Evolutionary conservation across 1,140 invertebrate species (phyloP).

Genomic region (Hycleus cichorii): DNA sequence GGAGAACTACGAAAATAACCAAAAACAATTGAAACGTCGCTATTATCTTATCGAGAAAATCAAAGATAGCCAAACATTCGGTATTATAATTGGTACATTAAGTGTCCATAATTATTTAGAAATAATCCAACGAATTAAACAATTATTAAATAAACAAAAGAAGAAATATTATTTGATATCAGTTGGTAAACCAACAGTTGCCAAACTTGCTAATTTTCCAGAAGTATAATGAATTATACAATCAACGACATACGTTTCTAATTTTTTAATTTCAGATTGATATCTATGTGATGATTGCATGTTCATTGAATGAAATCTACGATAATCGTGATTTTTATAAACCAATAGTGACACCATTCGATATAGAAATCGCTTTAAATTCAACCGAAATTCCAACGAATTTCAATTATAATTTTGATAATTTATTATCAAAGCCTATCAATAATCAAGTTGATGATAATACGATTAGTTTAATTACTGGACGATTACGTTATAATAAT

Average conservation of each 20-base stretch:
- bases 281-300: conserved; percentile 83
- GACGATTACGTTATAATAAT: conserved; percentile 48
- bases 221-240: conserved; percentile 50
- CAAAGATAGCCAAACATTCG: conserved; percentile 79
- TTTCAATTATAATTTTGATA: conserved; percentile 44
- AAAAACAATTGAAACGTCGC: conserved; percentile 64
- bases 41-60: conserved; percentile 80
- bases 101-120: conserved; percentile 72
- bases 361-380: conserved; percentile 85
- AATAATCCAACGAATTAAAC: conserved; percentile 68
- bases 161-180: conserved; percentile 88
- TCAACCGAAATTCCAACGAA: conserved; percentile 30
- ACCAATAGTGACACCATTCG: conserved; percentile 86
- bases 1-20: conserved; percentile 42
- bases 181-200: conserved; percentile 85
- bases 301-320: conserved; percentile 79
- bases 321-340: conserved; percentile 81
- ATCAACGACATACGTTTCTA: not conserved
- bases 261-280: conserved; percentile 61
- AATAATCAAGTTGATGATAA: conserved; percentile 36
- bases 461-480: conserved; percentile 58
- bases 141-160: conserved; percentile 60
- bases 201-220: conserved; percentile 89
- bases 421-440: conserved; percentile 36
- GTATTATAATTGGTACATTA: conserved; percentile 83